Base-by-base conservation (phyloP, 2,113 vertebrate genomes). In the Oncorhynchus kisutch region DNA sequence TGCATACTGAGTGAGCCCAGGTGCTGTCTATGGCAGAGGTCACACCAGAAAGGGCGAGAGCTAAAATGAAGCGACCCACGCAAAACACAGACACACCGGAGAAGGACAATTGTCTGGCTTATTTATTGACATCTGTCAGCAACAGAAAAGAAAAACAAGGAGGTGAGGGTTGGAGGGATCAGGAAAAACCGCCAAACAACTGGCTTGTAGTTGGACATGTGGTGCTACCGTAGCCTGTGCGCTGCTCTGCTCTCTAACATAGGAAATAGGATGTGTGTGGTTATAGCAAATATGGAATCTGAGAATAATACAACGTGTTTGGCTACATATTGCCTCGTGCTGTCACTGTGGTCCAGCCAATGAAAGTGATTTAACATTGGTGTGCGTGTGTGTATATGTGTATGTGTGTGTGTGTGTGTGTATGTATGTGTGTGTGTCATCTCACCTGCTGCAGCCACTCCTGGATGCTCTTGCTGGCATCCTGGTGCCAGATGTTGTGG, bases 401-500 rank as follows among this genome's bases (percentile, higher is more conserved):
- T 5, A 0, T 31, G 5, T 49, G 51, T 72, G 70, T 57, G 2
- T 31, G 24, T 60, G 22, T 48, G 69, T 34, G 8, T 67, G 70
- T 57, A 1, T 31, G 49, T 65, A 8, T 67, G 64, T 74, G 39
- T 78, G 31, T 78, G 20, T 13, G 54, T 1, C n/a, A 25, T 70
- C 90, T 94, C 89, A 98, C 97, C 96, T 99, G 95, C 92, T 95
- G 93, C 95, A 99, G 96, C 97, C 97, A 99, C 67, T 98, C 97
- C 82, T 95, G 95, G 75, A 96, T 95, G 68, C 94, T 94, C 94
- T 97, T 98, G 87, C 93, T 96, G 86, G 91, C 95, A 86, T 98
- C 96, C 91, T 99, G 97, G 78, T 97, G 95, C 97, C 97, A 99
- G 88, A 99, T 94, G 78, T 97, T 98, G 91, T 99, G 97, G 93